Conservation (phyloP, 2,113 vertebrate genomes). For the Scomber japonicus region DNA sequence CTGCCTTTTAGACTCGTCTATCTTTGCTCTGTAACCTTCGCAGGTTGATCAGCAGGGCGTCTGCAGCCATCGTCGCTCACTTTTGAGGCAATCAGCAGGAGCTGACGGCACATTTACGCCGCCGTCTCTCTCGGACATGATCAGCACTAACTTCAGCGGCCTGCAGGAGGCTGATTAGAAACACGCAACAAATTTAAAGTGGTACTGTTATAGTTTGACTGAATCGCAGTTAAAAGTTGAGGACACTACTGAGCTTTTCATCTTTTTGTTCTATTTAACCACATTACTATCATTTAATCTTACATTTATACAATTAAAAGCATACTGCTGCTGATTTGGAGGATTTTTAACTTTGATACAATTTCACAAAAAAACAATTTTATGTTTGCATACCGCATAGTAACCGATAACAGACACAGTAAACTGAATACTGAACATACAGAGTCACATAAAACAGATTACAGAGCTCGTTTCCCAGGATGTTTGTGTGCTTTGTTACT, state of each 20-base stretch:
- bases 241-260: too few relatives aligned
- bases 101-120: background rate
- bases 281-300: too few relatives aligned
- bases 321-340: too few relatives aligned
- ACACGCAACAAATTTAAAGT: background rate
- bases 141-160: background rate
- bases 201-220: background rate
- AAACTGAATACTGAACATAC: background rate
- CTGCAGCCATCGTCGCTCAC: background rate
- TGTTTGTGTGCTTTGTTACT: background rate
- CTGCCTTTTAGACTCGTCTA: background rate
- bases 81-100: constrained; percentile 28
- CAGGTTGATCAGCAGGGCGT: background rate
- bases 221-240: too few relatives aligned
- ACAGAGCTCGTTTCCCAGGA: background rate
- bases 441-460: background rate
- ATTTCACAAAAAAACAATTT: too few relatives aligned
- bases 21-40: background rate
- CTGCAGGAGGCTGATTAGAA: background rate
- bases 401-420: background rate
- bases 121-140: background rate
- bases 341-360: too few relatives aligned
- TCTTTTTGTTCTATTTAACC: too few relatives aligned
- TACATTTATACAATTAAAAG: too few relatives aligned
- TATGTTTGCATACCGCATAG: too few relatives aligned